Evolutionary conservation across 35 echinoderm and acorn worm species (phyloP).

Genomic region (Apostichopus japonicus): DNA sequence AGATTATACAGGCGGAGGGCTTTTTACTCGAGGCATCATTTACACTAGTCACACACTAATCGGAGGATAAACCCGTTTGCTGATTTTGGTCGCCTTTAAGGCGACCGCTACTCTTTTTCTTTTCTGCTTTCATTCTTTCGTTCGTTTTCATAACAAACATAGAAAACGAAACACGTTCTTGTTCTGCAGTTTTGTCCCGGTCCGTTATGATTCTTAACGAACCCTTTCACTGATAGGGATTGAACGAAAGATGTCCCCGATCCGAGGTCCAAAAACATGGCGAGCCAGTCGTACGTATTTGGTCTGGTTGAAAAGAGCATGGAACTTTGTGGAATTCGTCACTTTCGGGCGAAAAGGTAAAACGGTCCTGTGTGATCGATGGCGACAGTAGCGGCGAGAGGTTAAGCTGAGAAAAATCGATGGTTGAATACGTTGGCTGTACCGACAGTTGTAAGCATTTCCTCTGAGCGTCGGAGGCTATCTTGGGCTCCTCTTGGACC

Average conservation of each 20-base stretch:
- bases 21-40: too few species aligned
- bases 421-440: conserved; percentile 40
- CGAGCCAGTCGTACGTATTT: background rate
- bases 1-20: too few species aligned
- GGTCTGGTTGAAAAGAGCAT: conserved; percentile 9
- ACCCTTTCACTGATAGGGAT: background rate
- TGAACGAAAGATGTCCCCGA: background rate
- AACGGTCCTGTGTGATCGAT: background rate
- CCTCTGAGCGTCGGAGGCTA: background rate
- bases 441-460: conserved; percentile 14
- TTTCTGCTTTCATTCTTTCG: too few species aligned
- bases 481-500: background rate
- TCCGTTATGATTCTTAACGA: too few species aligned
- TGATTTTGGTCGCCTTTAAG: too few species aligned
- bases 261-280: background rate
- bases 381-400: conserved; percentile 43
- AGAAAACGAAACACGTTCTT: too few species aligned
- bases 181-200: too few species aligned
- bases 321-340: conserved; percentile 44
- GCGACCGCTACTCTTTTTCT: too few species aligned
- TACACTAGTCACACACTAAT: too few species aligned
- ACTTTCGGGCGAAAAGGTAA: conserved; percentile 18
- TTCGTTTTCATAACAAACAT: too few species aligned
- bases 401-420: conserved; percentile 53
- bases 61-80: too few species aligned